A percentile compares a stretch with the other conserved stretches of the same genome.
Evolutionary conservation across 2,888 invertebrate species (phyloP).

Genomic region (Trachelus stipa): DNA sequence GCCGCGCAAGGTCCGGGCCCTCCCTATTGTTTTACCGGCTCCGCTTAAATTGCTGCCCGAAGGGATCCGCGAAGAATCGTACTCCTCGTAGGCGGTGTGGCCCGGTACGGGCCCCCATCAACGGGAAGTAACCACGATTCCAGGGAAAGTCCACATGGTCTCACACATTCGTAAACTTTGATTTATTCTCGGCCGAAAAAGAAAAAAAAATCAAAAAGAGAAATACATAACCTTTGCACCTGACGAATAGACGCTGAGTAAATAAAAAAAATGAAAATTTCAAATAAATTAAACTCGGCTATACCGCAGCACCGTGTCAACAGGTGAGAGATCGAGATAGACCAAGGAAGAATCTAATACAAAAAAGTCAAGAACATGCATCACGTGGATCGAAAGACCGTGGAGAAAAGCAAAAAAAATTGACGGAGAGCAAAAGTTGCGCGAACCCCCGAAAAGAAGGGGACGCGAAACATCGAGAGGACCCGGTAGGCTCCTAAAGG

Average conservation of each 20-base stretch:
- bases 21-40: slow-evolving; percentile 53
- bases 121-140: neutral
- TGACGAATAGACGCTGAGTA: neutral
- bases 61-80: slow-evolving; percentile 34
- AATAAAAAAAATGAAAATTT: neutral
- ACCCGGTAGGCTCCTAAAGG: neutral
- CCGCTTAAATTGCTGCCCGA: slow-evolving; percentile 51
- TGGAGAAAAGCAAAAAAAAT: neutral
- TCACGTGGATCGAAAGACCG: neutral
- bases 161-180: neutral
- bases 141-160: neutral
- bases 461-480: neutral
- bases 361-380: neutral
- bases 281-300: neutral
- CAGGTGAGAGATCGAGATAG: neutral
- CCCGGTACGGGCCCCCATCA: neutral
- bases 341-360: neutral
- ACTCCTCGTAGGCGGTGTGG: slow-evolving; percentile 43
- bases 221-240: neutral
- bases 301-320: neutral
- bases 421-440: neutral
- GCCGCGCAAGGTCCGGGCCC: slow-evolving; percentile 33
- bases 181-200: neutral
- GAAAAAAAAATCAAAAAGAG: neutral
- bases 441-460: neutral